Percentiles rank a stretch among this genome's conserved stretches.
Conservation (phyloP, 1,140 invertebrate species). For the Drosophila arizonae region DNA sequence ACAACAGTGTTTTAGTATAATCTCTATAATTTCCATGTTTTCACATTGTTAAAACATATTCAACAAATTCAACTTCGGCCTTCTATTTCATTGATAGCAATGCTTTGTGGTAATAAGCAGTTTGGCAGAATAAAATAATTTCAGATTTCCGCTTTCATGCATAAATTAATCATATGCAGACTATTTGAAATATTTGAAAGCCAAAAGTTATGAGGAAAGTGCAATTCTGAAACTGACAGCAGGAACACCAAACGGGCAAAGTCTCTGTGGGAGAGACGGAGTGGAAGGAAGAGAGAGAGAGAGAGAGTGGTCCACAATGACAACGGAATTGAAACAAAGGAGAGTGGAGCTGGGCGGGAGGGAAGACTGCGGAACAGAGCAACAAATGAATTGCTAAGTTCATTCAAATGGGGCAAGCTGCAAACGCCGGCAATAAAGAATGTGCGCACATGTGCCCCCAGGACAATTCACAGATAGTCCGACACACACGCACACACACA, state of each 20-base stretch:
- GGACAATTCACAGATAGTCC: conserved; percentile 55
- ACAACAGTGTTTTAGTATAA: too few relatives aligned
- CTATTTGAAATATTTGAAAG: background rate
- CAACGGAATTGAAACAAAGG: conserved; percentile 2
- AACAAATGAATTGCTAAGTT: conserved; percentile 58
- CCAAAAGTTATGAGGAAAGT: conserved; percentile 33
- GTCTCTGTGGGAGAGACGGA: too few relatives aligned
- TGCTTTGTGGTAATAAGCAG: too few relatives aligned
- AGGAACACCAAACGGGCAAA: background rate
- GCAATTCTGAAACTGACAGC: conserved; percentile 63
- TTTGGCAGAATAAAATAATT: too few relatives aligned
- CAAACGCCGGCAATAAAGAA: conserved; percentile 65
- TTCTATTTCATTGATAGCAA: too few relatives aligned
- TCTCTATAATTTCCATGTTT: too few relatives aligned
- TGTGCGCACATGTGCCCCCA: conserved; percentile 68
- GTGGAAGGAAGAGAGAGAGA: too few relatives aligned
- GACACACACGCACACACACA: conserved; percentile 1
- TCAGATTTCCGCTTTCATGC: too few relatives aligned
- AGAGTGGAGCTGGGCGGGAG: background rate
- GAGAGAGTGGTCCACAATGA: conserved; percentile 26
- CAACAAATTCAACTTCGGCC: too few relatives aligned
- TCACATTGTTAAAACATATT: too few relatives aligned
- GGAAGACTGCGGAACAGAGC: conserved; percentile 29
- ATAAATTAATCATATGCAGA: too few relatives aligned
- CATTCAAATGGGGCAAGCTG: conserved; percentile 68